These are phyloP conservation scores for Tridacna crocea DNA, from an alignment of 2,888 invertebrate species.

Conservation along the genomic window DNA sequence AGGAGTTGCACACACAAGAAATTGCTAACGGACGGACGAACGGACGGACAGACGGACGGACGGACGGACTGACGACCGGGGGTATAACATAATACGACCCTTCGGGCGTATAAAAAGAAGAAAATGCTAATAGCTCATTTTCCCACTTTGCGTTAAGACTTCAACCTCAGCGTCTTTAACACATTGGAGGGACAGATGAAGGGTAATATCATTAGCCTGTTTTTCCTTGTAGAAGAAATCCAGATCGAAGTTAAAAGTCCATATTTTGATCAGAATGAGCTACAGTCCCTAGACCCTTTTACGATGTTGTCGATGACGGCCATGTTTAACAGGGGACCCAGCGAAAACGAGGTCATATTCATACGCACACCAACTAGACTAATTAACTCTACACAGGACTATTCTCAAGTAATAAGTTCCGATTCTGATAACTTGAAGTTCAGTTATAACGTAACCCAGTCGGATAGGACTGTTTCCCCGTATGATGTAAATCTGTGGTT, in stretches of 20 bases:
- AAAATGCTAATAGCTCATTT: too few relatives aligned
- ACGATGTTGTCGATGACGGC: constrained; percentile 21
- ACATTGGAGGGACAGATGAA: too few relatives aligned
- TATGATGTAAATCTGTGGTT: constrained; percentile 4
- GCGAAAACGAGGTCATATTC: constrained; percentile 32
- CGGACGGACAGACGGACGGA: too few relatives aligned
- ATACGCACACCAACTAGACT: constrained; percentile 34
- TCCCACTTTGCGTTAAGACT: too few relatives aligned
- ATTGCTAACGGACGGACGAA: too few relatives aligned
- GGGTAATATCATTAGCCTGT: too few relatives aligned
- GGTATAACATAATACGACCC: too few relatives aligned
- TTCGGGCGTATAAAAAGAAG: too few relatives aligned
- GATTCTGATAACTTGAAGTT: neutral
- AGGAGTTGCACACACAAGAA: too few relatives aligned
- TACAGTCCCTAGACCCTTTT: constrained; percentile 22
- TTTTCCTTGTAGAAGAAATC: neutral
- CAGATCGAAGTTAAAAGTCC: neutral
- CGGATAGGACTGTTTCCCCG: neutral
- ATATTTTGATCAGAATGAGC: constrained; percentile 24
- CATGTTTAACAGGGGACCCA: constrained; percentile 23
- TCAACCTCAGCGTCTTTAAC: too few relatives aligned
- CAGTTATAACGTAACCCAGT: neutral
- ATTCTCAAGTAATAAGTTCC: neutral
- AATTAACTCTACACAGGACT: constrained; percentile 35
- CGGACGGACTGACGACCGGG: too few relatives aligned